phyloP scores from a whole-genome alignment of 2,888 invertebrate species.

The Metallyticus violacea region DNA sequence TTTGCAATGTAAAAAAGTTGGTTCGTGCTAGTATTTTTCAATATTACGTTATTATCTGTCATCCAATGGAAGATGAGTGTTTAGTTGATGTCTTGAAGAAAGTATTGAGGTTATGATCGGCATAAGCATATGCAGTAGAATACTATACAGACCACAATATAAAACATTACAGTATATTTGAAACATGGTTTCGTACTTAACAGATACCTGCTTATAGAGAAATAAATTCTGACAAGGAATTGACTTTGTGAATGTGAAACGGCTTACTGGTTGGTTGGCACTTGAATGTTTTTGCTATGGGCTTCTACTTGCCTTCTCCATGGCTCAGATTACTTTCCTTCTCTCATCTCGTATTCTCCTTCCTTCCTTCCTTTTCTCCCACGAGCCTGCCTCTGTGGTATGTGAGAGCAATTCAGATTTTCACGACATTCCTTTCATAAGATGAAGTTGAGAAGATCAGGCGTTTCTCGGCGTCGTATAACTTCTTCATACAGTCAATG shows the following conservation, averaged over 20 bases:
- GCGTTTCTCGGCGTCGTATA: not conserved
- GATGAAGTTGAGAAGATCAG: conserved; percentile 29
- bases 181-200: too few species aligned
- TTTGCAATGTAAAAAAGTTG: too few species aligned
- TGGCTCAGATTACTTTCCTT: conserved; percentile 26
- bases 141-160: too few species aligned
- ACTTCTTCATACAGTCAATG: too few species aligned
- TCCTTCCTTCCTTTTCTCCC: conserved; percentile 6
- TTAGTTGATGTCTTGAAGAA: too few species aligned
- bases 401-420: conserved; percentile 32
- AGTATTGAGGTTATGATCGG: too few species aligned
- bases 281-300: conserved; percentile 12
- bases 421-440: conserved; percentile 29
- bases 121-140: too few species aligned
- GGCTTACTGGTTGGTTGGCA: not conserved
- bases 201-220: too few species aligned
- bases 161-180: too few species aligned
- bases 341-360: conserved; percentile 25
- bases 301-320: conserved; percentile 4
- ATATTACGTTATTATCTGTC: too few species aligned
- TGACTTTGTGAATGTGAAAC: not conserved
- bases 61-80: too few species aligned
- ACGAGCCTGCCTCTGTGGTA: conserved; percentile 17
- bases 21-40: too few species aligned
- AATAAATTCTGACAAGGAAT: not conserved